Conservation (phyloP, 2,888 invertebrate genomes). For the Pristionchus mayeri region DNA sequence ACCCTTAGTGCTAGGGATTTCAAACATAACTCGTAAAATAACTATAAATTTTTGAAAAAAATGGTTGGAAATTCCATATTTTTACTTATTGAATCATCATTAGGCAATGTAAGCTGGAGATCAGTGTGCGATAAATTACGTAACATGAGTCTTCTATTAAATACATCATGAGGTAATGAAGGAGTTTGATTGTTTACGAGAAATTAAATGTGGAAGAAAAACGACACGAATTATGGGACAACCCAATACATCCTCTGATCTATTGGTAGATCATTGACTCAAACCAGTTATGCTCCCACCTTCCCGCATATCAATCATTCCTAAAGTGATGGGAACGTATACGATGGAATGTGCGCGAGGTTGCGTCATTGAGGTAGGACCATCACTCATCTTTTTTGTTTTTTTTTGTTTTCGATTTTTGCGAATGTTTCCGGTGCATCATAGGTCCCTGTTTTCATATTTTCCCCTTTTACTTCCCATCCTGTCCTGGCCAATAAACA, state of each 20-base stretch:
- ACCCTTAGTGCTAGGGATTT: too few species aligned
- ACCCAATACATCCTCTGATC: conserved; percentile 10
- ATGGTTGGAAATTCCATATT: too few species aligned
- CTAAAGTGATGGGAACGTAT: neutral
- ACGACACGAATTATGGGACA: too few species aligned
- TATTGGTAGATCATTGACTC: neutral
- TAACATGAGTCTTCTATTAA: too few species aligned
- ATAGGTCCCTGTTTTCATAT: neutral
- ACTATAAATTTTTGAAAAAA: too few species aligned
- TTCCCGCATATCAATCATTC: conserved; percentile 31
- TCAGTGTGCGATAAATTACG: too few species aligned
- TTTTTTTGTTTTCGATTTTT: neutral
- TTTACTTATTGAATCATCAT: too few species aligned
- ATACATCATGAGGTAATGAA: too few species aligned
- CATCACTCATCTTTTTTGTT: neutral
- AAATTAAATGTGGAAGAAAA: too few species aligned
- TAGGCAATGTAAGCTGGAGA: too few species aligned
- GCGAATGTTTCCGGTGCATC: neutral
- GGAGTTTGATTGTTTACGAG: too few species aligned
- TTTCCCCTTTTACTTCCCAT: neutral
- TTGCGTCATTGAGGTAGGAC: neutral
- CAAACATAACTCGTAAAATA: too few species aligned
- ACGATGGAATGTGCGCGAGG: neutral
- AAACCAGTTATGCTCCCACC: neutral
- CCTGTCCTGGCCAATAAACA: neutral